Base-by-base conservation (phyloP, 1,140 invertebrate genomes). In the Capitella teleta region DNA sequence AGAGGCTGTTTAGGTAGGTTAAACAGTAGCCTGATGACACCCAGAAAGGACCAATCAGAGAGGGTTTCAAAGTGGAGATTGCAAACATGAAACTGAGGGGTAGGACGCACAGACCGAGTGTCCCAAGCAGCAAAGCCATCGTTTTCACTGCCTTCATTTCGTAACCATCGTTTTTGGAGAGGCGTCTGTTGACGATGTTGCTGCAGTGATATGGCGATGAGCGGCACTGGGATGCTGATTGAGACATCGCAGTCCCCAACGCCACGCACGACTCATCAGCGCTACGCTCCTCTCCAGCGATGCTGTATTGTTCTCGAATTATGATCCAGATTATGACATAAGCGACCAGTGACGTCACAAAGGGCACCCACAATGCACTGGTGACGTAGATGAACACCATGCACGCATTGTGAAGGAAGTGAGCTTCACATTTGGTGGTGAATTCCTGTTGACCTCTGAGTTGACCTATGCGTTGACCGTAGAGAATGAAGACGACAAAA, bases 1-100 rank as follows among this genome's bases (percentile, higher is more conserved):
- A 18, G 16, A 34, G 42, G 26, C 49, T 51, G 49, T 37, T 37
- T 18, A 51, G 14, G 49, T 51, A 51, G 26, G 38, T 28, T 1
- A 51, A 41, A 18, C 32, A 51, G 26, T 51, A 51, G 12, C 49
- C 49, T 6, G 19, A 18, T 8, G 23, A 16, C 28, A 47, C 18
- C 18, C 26, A 32, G n/a, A 12, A 37, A 4, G 2, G 5, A 30
- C 8, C 8, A 21, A 47, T 14, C 16, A 4, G 36, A 10, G 12
- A 23, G 14, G 25, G 28, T 3, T 32, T 12, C 3, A 47, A n/a
- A 16, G 28, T 5, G 0, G 10, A 16, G 30, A 30, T 10, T 23
- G 23, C 18, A 28, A 30, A 47, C 12, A 45, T 18, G 2, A 28
- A 6, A 12, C 43, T 45, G 4, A 25, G 43, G 8, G 28, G 23